These are phyloP conservation scores for Oophaga sylvatica DNA, from an alignment of 2,797 vertebrate species.

Conservation along the genomic window DNA sequence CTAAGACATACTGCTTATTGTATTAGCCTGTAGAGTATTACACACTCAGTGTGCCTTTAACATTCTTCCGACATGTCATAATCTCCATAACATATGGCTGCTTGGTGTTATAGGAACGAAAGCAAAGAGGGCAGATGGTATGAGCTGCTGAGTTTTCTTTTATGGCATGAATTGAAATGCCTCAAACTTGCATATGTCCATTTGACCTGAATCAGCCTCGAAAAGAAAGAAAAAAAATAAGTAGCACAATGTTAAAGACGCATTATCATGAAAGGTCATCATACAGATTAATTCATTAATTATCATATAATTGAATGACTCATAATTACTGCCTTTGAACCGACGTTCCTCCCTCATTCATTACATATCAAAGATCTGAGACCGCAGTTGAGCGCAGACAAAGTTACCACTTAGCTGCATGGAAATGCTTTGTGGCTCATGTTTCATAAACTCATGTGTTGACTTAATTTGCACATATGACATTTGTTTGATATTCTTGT, in stretches of 20 bases:
- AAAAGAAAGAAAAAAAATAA: background rate
- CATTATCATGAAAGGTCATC: background rate
- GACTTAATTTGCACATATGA: slow-evolving; percentile 67
- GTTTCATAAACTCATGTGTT: slow-evolving; percentile 71
- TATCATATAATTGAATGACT: slow-evolving; percentile 50
- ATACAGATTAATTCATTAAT: background rate
- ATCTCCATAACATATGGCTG: slow-evolving; percentile 46
- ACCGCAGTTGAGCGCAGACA: slow-evolving; percentile 65
- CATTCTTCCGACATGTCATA: slow-evolving; percentile 46
- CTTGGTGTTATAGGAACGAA: slow-evolving; percentile 25
- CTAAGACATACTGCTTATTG: slow-evolving; percentile 45
- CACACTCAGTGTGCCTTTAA: slow-evolving; percentile 3
- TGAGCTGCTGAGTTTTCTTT: slow-evolving; percentile 20
- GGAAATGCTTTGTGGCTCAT: slow-evolving; percentile 66
- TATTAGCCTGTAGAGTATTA: slow-evolving; percentile 32
- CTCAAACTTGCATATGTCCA: slow-evolving; percentile 25
- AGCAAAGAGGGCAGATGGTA: slow-evolving; percentile 43
- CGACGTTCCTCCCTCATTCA: slow-evolving; percentile 57
- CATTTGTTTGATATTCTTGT: slow-evolving; percentile 70
- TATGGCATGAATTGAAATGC: slow-evolving; percentile 17
- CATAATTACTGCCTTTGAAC: slow-evolving; percentile 32
- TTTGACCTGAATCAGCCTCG: slow-evolving; percentile 25
- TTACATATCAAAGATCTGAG: slow-evolving; percentile 66
- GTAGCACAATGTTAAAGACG: background rate
- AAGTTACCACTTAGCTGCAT: slow-evolving; percentile 62